Evolutionary conservation across 2,113 vertebrate genomes (phyloP), one percentile per base, ranked within the genome.

Genomic region (Pica pica): DNA sequence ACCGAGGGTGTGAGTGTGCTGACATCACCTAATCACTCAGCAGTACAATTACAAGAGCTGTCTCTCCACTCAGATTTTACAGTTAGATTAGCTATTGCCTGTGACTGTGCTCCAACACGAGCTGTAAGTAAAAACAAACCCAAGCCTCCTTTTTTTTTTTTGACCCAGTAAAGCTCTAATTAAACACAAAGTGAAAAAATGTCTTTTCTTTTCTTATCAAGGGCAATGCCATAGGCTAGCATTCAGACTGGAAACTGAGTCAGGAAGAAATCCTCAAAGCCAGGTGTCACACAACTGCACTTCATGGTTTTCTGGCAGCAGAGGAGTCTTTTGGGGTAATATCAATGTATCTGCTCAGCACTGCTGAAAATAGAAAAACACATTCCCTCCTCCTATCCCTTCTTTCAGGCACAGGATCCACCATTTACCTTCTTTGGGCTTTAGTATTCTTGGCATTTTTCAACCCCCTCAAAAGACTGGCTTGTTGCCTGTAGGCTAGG

Each of bases 31-130:
- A 59, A 94, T 87, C 87, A 59, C 41, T 21, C 10, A 24, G 76
- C 13, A 1, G 10, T 55, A 83, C 89, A 96, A 92, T 93, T 67
- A 89, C 89, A 67, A 69, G 83, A 52, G 65, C 76, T 90, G 91
- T 74, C 73, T 94, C 73, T 93, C 69, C 56, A 83, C 83, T 94
- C n/a, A 93, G 94, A 94, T 96, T 94, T 94, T 92, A 94, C 93
- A 94, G 95, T 96, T 95, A 97, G 93, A 95, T 96, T 97, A 94
- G 19, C 87, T 91, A 87, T 92, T 89, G 60, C n/a, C 26, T 82
- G 28, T 73, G 65, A 59, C 63, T 69, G 63, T 80, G 82, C 88
- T 80, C 23, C 57, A 83, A 60, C 69, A 91, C 7, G 1, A 82
- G 70, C 41, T 79, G 21, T 28, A 84, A 56, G 71, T 27, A 73